phyloP scores from a whole-genome alignment of 2,113 vertebrate genomes.

The Spilogale gracilis region DNA sequence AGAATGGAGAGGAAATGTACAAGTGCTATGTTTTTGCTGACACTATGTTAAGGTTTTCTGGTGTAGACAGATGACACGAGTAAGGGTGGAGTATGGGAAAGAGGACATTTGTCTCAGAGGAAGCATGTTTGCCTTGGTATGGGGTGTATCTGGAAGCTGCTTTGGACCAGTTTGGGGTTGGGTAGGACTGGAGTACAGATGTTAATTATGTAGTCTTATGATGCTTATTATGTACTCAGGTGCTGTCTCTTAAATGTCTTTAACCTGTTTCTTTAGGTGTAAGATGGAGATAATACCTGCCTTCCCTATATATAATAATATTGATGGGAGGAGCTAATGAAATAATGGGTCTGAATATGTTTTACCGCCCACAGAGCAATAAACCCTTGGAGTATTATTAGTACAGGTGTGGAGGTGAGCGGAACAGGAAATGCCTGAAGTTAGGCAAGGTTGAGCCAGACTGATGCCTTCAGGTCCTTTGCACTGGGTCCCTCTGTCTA shows the following conservation, averaged over 20 bases:
- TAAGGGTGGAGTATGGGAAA: not conserved
- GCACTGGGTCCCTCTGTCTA: not conserved
- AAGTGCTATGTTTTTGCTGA: not conserved
- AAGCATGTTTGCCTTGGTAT: not conserved
- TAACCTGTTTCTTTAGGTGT: not conserved
- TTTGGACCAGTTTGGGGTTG: not conserved
- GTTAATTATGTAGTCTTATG: not conserved
- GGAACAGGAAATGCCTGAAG: constrained; percentile 19
- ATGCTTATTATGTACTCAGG: not conserved
- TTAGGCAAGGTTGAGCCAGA: not conserved
- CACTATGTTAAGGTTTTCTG: not conserved
- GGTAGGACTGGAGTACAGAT: not conserved
- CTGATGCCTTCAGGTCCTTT: constrained; percentile 4
- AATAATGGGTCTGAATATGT: constrained; percentile 20
- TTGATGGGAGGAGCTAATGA: constrained; percentile 1
- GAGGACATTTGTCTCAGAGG: not conserved
- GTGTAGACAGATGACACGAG: not conserved
- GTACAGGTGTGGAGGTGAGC: not conserved
- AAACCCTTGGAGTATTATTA: not conserved
- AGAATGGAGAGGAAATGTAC: not conserved
- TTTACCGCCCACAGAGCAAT: constrained; percentile 7
- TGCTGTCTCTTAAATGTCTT: not conserved
- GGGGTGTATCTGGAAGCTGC: not conserved
- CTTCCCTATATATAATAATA: not conserved
- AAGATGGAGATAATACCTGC: constrained; percentile 1